Percentiles rank a stretch among this genome's conserved stretches.
Evolutionary conservation across 2,888 invertebrate species (phyloP).

Genomic region (Liopterus haemorrhoidalis): DNA sequence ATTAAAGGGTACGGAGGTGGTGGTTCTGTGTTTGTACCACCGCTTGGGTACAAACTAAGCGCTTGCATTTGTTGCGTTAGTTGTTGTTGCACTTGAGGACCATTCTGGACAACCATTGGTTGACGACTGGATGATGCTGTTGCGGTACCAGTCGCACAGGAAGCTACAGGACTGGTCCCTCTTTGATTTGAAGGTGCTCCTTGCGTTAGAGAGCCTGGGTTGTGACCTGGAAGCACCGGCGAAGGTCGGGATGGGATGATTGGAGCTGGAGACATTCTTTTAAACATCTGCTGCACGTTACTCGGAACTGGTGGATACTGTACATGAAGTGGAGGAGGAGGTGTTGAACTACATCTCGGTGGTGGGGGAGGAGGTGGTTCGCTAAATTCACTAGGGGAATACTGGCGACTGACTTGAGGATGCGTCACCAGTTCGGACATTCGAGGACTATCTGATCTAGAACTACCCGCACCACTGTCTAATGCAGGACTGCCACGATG

Average conservation of each 20-base stretch:
- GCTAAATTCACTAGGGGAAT: slow-evolving; percentile 59
- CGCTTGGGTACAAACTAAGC: slow-evolving; percentile 66
- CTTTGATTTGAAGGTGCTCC: too few species aligned
- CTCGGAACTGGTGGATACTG: slow-evolving; percentile 55
- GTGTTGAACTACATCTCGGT: slow-evolving; percentile 47
- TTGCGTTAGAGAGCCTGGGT: too few species aligned
- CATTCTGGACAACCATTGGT: slow-evolving; percentile 78
- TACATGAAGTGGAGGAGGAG: slow-evolving; percentile 59
- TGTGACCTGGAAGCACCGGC: slow-evolving; percentile 52
- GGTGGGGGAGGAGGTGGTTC: slow-evolving; percentile 52
- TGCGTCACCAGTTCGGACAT: slow-evolving; percentile 48
- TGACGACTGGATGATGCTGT: slow-evolving; percentile 49
- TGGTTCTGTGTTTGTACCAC: slow-evolving; percentile 56
- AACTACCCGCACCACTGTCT: slow-evolving; percentile 83
- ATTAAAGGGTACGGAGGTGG: slow-evolving; percentile 53
- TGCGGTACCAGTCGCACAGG: slow-evolving; percentile 57
- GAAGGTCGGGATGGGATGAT: slow-evolving; percentile 64
- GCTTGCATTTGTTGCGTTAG: slow-evolving; percentile 84
- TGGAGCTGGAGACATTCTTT: slow-evolving; percentile 69
- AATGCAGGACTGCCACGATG: slow-evolving; percentile 80
- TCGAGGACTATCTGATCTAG: slow-evolving; percentile 83
- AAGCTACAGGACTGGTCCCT: slow-evolving; percentile 68
- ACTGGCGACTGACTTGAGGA: slow-evolving; percentile 55
- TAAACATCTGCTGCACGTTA: slow-evolving; percentile 65
- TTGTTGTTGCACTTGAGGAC: slow-evolving; percentile 77